Conservation (phyloP, 2,888 invertebrate species). For the Onchidella celtica region DNA sequence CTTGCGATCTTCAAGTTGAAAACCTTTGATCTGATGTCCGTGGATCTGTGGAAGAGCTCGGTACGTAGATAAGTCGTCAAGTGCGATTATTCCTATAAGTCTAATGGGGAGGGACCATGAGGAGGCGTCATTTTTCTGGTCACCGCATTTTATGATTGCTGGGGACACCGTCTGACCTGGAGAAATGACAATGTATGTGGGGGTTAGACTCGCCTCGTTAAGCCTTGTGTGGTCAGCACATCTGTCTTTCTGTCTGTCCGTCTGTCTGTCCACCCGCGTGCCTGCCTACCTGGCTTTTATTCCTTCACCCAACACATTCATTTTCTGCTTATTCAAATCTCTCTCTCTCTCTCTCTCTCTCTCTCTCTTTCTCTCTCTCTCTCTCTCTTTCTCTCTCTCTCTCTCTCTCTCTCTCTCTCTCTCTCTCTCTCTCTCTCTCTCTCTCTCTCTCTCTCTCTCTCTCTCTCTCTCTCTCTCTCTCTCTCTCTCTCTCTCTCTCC, state of each 20-base stretch:
- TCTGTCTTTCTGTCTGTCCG: too few species aligned
- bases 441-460: conserved; percentile 17
- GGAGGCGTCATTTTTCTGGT: neutral
- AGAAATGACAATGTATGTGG: too few species aligned
- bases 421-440: neutral
- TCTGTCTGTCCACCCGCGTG: too few species aligned
- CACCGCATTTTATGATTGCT: neutral
- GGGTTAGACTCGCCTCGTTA: too few species aligned
- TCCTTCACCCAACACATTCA: neutral
- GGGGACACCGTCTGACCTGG: neutral
- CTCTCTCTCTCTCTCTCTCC: neutral
- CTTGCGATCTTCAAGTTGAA: too few species aligned
- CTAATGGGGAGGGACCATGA: too few species aligned
- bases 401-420: neutral
- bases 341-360: neutral
- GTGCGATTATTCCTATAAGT: too few species aligned
- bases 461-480: neutral
- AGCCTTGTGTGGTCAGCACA: too few species aligned
- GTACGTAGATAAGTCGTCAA: too few species aligned
- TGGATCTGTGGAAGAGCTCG: too few species aligned
- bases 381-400: neutral
- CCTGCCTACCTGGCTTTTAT: neutral
- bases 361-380: neutral
- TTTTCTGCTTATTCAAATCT: conserved; percentile 27
- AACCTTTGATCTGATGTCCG: too few species aligned